phyloP scores from a whole-genome alignment of 1,140 invertebrate genomes.

The Drosophila baimaii region DNA sequence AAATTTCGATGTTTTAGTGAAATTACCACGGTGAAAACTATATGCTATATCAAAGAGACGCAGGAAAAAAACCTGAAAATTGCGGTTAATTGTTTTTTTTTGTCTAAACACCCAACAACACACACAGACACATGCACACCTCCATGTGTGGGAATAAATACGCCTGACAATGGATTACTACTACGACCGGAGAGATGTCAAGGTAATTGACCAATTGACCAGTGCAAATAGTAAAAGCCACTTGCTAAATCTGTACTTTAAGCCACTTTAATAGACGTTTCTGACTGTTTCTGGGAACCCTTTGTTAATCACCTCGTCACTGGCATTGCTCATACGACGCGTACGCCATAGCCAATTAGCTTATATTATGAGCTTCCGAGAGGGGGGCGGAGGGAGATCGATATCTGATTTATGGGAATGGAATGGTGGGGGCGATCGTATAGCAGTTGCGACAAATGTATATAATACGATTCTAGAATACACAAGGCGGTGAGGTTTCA shows the following conservation, averaged over 20 bases:
- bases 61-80: constrained; percentile 56
- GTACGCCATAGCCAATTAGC: constrained; percentile 31
- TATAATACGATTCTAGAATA: constrained; percentile 21
- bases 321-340: constrained; percentile 33
- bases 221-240: constrained; percentile 24
- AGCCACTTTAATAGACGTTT: constrained; percentile 8
- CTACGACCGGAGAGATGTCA: constrained; percentile 65
- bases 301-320: constrained; percentile 26
- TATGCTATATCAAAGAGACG: constrained; percentile 30
- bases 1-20: constrained; percentile 76
- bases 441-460: constrained; percentile 8
- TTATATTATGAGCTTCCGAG: background rate
- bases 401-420: constrained; percentile 43
- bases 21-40: constrained; percentile 72
- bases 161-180: constrained; percentile 72
- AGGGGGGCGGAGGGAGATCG: constrained; percentile 23
- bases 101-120: constrained; percentile 22
- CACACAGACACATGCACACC: constrained; percentile 2
- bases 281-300: constrained; percentile 10
- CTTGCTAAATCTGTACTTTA: constrained; percentile 13
- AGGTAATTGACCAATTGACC: constrained; percentile 55
- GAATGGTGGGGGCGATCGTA: constrained; percentile 15
- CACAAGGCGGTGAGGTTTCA: constrained; percentile 1
- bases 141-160: constrained; percentile 41
- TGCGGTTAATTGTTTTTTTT: constrained; percentile 48